These are phyloP conservation scores for Pristiophorus japonicus DNA, from an alignment of 2,113 vertebrate species.

Conservation along the genomic window DNA sequence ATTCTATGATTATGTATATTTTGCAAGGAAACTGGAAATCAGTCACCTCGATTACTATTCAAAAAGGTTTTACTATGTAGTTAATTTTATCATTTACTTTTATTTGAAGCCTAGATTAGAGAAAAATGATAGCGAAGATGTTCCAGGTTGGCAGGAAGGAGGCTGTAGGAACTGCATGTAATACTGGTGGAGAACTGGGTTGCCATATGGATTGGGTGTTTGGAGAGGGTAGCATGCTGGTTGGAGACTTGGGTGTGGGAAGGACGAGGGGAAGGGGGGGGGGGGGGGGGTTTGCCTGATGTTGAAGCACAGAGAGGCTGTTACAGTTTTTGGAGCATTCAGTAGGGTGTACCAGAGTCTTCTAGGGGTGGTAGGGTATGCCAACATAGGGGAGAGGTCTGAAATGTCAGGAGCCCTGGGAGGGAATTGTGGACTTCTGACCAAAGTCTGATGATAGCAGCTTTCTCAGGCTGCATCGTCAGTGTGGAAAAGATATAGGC, in stretches of 20 bases:
- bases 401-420: not conserved
- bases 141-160: too few relatives aligned
- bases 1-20: too few relatives aligned
- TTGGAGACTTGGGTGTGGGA: not conserved
- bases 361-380: not conserved
- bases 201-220: too few relatives aligned
- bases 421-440: not conserved
- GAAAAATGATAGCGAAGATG: too few relatives aligned
- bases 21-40: too few relatives aligned
- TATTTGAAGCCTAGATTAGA: too few relatives aligned
- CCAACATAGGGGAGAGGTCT: not conserved
- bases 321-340: not conserved
- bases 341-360: not conserved
- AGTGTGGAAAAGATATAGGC: not conserved
- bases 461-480: not conserved
- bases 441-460: not conserved
- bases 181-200: too few relatives aligned
- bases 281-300: not conserved
- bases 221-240: too few relatives aligned
- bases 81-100: too few relatives aligned
- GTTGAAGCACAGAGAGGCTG: not conserved
- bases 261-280: not conserved
- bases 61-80: too few relatives aligned
- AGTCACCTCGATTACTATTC: too few relatives aligned
- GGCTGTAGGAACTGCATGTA: too few relatives aligned